Evolutionary conservation across 2,888 invertebrate genomes (phyloP), one percentile per base, ranked within the genome.

Genomic region (Chironomus tentans): DNA sequence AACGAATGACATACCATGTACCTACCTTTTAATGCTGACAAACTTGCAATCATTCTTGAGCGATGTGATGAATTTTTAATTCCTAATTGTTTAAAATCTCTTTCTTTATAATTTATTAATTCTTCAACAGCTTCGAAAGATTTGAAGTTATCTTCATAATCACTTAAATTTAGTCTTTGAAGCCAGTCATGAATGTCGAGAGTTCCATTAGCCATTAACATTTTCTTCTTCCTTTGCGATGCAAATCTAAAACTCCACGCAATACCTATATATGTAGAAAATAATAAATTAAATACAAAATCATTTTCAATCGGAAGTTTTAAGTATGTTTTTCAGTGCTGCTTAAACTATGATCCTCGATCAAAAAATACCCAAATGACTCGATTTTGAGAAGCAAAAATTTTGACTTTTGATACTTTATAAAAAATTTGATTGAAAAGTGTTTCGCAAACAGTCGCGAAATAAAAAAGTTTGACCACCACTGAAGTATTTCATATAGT

Each of bases 11-110:
- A 13, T 47, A 38, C 18, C 46, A 7, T 47, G n/a, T 47, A 21
- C 65, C 24, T 28, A 76, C 76, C 76, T 76, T 69, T 69, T 4
- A 90, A 84, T 7, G 87, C 86, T n/a, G 88, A 85, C 73, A 91
- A 83, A 81, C 88, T 90, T 48, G 88, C 87, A 77, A 89, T 86
- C 78, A 91, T 88, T 79, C 87, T 85, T 2, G 89, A 88, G 46
- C 90, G 83, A 82, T 91, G 90, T 15, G 87, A 87, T 2, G 88
- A 85, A 79, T 88, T 88, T 78, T 86, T 87, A 47, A 91, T 85
- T 0, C 90, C 90, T 77, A 89, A 81, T 68, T 86, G 84, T 79
- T 87, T 87, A 70, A 91, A 84, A 78, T 88, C 88, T 3, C 84
- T 82, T 80, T 91, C 89, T 38, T 85, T 85, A 79, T 86, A 82